phyloP scores from a whole-genome alignment of 2,888 invertebrate genomes.

The Tridacna gigas region DNA sequence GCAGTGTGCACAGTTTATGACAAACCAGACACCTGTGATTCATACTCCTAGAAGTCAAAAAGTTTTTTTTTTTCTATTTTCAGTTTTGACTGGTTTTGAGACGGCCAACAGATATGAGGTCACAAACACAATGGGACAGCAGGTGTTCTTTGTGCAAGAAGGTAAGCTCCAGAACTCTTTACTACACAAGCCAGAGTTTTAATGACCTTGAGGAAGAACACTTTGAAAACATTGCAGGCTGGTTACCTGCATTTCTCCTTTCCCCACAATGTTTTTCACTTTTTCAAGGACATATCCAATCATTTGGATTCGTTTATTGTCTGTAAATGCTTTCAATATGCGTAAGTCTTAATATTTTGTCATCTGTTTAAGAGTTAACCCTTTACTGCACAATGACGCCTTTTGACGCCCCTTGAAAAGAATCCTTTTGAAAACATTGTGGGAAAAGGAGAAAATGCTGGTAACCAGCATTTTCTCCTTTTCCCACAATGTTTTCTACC shows the following conservation, averaged over 20 bases:
- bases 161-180: constrained; percentile 62
- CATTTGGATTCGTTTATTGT: too few relatives aligned
- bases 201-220: too few relatives aligned
- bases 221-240: too few relatives aligned
- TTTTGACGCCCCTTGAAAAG: not conserved
- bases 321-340: too few relatives aligned
- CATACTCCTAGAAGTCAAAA: too few relatives aligned
- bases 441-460: not conserved
- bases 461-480: not conserved
- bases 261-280: too few relatives aligned
- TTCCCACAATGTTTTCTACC: not conserved
- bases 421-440: not conserved
- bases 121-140: constrained; percentile 77
- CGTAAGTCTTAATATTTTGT: too few relatives aligned
- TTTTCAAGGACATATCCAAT: too few relatives aligned
- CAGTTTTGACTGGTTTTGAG: constrained; percentile 79
- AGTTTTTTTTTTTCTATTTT: constrained; percentile 37
- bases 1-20: too few relatives aligned
- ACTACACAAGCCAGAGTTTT: too few relatives aligned
- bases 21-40: too few relatives aligned
- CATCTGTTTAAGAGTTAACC: not conserved
- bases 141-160: constrained; percentile 80
- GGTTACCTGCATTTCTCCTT: too few relatives aligned
- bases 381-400: not conserved
- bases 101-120: constrained; percentile 77